Evolutionary conservation across 2,888 invertebrate genomes (phyloP), one percentile per base, ranked within the genome.

Genomic region (Yponomeuta sedellus): DNA sequence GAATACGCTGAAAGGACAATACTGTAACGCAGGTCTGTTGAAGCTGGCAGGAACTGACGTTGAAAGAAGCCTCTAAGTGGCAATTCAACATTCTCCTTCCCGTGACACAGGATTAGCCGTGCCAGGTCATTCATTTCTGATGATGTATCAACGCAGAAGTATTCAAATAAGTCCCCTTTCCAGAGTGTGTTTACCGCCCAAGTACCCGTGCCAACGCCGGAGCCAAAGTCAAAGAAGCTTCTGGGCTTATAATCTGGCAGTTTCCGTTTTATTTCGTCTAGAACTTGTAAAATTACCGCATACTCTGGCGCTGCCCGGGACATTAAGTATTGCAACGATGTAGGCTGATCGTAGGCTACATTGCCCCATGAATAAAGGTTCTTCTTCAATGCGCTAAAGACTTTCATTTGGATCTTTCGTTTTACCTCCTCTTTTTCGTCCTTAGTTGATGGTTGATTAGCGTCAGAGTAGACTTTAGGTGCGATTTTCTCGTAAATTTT

Each of bases 171-270:
- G 22, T 93, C 81, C 0, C 93, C 85, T 10, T 92, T 87, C 97
- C 97, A 99, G 19, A 92, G 88, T 4, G 88, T 81, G 73, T 94
- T 94, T 0, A 95, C 94, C 0, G 97, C 98, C 98, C 98, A 98
- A 66, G 94, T 93, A 0, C 94, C 96, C 0, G 96, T 95, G 0
- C 98, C 98, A 5, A 97, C 86, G 0, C 99, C 99, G 6, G 98
- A 97, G 0, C 98, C 99, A 82, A 97, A 97, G 86, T 99, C 98
- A 73, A 98, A 96, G 71, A 97, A 92, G 68, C 94, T 94, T 67
- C 92, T 87, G 0, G 98, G 98, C 67, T 90, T 89, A 79, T 96
- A 98, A 20, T 93, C 81, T 0, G 92, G 89, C 78, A 95, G 92
- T 66, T 94, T 89, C 57, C 78, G 78, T 64, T 86, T 85, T 66